phyloP scores from a whole-genome alignment of 2,113 vertebrate genomes.

The Xiphorhynchus elegans region DNA sequence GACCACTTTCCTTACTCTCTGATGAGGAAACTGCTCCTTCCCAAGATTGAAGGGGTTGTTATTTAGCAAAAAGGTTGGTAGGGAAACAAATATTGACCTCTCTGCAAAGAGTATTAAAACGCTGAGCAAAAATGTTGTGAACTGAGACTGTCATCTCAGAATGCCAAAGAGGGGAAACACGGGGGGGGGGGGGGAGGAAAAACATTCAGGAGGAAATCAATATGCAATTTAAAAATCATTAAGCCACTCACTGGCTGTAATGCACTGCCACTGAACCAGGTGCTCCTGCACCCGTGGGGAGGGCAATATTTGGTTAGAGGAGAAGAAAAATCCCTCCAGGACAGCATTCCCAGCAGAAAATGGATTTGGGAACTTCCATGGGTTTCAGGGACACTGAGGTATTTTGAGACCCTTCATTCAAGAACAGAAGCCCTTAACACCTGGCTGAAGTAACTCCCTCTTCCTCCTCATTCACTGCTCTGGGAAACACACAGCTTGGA shows the following conservation, averaged over 20 bases:
- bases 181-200: background rate
- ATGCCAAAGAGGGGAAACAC: background rate
- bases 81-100: background rate
- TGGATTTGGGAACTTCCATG: background rate
- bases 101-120: background rate
- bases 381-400: background rate
- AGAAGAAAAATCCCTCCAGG: background rate
- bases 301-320: background rate
- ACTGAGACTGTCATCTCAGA: background rate
- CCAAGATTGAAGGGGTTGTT: background rate
- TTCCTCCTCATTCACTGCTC: background rate
- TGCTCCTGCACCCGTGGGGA: background rate
- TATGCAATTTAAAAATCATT: conserved; percentile 39
- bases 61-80: background rate
- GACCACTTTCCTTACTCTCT: background rate
- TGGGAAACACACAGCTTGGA: background rate
- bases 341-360: background rate
- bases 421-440: background rate
- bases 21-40: background rate
- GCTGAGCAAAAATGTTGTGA: background rate
- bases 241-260: background rate
- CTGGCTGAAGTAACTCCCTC: background rate
- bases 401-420: background rate
- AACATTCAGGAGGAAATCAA: background rate
- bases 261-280: background rate